phyloP scores from a whole-genome alignment of 2,797 vertebrate genomes.

The Helarctos malayanus region DNA sequence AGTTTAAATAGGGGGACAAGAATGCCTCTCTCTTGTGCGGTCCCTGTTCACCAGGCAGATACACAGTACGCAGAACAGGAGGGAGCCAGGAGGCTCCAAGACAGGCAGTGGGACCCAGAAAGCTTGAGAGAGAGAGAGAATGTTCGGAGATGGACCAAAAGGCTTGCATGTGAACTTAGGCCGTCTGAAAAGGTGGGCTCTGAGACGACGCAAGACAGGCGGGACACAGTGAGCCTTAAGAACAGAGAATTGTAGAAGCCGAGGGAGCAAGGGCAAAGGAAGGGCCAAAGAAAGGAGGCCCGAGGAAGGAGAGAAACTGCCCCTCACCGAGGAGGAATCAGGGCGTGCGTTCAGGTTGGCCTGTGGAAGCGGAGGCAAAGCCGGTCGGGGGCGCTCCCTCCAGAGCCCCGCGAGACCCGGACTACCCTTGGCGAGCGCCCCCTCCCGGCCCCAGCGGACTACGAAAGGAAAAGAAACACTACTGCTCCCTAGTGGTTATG shows the following conservation, averaged over 20 bases:
- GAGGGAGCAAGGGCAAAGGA: background rate
- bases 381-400: accelerated
- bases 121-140: background rate
- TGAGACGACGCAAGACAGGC: background rate
- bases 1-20: background rate
- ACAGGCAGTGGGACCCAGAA: background rate
- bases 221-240: background rate
- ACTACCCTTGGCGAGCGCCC: background rate
- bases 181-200: background rate
- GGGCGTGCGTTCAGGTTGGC: background rate
- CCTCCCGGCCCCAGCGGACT: background rate
- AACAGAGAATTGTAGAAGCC: background rate
- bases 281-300: background rate
- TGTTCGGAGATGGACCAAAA: background rate
- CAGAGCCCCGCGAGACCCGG: background rate
- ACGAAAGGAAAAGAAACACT: constrained; percentile 5
- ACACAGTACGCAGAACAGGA: background rate
- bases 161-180: background rate
- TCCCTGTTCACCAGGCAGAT: background rate
- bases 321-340: background rate
- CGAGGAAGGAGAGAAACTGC: background rate
- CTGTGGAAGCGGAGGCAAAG: background rate
- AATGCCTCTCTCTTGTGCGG: background rate
- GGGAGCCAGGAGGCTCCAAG: background rate
- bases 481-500: constrained; percentile 60